A percentile compares a stretch with the other conserved stretches of the same genome.
Conservation (phyloP, 2,888 invertebrate species). For the Alcis repandata region DNA sequence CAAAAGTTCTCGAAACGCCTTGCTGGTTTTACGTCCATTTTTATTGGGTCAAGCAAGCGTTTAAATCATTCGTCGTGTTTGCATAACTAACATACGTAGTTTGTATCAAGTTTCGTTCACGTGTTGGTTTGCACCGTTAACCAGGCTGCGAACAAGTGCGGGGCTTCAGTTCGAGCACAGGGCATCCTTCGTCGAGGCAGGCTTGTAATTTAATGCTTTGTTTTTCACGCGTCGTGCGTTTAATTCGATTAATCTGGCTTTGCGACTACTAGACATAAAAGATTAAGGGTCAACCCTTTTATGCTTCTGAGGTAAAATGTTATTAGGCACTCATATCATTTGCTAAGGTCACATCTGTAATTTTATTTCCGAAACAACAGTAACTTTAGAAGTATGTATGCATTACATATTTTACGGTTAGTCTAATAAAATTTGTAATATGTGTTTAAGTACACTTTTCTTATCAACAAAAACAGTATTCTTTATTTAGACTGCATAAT, state of each 20-base stretch:
- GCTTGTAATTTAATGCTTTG: conserved; percentile 63
- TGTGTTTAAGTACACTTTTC: too few relatives aligned
- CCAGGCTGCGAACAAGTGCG: conserved; percentile 57
- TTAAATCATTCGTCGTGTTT: conserved; percentile 61
- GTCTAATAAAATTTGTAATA: too few relatives aligned
- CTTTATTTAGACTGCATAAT: conserved; percentile 15
- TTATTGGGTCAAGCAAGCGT: conserved; percentile 62
- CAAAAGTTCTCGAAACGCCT: conserved; percentile 46
- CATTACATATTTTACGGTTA: too few relatives aligned
- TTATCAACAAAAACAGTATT: neutral
- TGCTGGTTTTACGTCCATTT: conserved; percentile 47
- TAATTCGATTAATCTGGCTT: conserved; percentile 54
- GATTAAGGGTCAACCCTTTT: conserved; percentile 22
- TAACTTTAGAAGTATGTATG: too few relatives aligned
- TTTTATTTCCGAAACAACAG: too few relatives aligned
- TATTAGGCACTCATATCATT: too few relatives aligned
- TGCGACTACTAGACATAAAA: conserved; percentile 35
- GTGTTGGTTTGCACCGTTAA: conserved; percentile 59
- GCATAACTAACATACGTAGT: conserved; percentile 55
- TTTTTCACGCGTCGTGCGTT: conserved; percentile 66
- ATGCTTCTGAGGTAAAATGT: neutral
- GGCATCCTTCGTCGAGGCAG: conserved; percentile 53
- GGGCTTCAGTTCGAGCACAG: conserved; percentile 53
- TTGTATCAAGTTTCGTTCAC: conserved; percentile 63
- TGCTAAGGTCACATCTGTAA: too few relatives aligned